Conservation (phyloP, 2,797 vertebrate species). For the Glyptemys insculpta region DNA sequence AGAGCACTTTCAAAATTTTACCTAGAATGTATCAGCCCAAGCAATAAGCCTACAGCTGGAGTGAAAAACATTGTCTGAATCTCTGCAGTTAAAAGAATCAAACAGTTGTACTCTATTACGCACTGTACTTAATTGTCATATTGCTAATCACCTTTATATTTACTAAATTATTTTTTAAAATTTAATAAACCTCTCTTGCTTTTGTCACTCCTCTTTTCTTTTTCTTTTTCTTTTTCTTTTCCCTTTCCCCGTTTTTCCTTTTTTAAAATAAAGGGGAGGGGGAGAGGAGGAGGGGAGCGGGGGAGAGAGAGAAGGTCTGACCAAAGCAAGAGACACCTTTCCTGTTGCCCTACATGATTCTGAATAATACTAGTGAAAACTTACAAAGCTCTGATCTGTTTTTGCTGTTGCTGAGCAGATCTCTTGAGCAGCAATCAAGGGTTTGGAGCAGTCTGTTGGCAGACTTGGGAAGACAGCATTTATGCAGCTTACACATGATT, state of each 20-base stretch:
- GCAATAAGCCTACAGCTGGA: neutral
- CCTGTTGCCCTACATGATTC: neutral
- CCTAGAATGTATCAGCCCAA: neutral
- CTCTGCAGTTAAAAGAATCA: neutral
- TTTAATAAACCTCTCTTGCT: neutral
- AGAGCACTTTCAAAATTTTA: neutral
- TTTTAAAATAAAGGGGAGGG: conserved; percentile 30
- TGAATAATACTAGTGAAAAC: neutral
- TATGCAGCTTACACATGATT: conserved; percentile 40
- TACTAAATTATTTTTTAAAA: neutral
- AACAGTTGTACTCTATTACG: neutral
- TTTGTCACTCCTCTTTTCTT: neutral
- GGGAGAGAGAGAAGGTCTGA: neutral
- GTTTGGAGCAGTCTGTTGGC: conserved; percentile 23
- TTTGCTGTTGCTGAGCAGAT: neutral
- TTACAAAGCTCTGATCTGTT: neutral
- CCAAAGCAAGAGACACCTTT: neutral
- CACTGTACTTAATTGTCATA: neutral
- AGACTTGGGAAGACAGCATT: conserved; percentile 23
- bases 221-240: neutral
- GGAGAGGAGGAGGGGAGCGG: neutral
- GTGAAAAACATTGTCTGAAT: neutral
- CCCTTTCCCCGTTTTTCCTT: neutral
- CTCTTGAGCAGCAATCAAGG: conserved; percentile 10
- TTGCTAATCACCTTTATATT: neutral